A percentile compares a stretch with the other conserved stretches of the same genome.
Evolutionary conservation across 2,888 invertebrate species (phyloP).

Genomic region (Bhutanitis thaidina): DNA sequence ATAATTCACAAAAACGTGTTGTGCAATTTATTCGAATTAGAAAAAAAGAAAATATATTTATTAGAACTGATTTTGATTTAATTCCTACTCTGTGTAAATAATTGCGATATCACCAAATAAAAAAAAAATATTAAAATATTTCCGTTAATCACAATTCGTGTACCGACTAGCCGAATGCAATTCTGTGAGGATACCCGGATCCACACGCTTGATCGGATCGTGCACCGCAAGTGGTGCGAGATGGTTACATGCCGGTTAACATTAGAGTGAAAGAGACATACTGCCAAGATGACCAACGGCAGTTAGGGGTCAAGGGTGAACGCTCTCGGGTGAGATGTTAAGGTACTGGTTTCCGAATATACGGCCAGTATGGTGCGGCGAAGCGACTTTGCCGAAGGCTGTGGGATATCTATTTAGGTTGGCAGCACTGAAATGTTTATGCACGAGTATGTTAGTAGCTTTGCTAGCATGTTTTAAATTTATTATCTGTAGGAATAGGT

Average conservation of each 20-base stretch:
- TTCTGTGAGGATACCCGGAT: slow-evolving; percentile 76
- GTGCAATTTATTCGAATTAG: too few relatives aligned
- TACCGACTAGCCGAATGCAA: slow-evolving; percentile 56
- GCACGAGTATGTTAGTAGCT: neutral
- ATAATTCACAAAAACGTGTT: too few relatives aligned
- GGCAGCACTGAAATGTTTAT: slow-evolving; percentile 19
- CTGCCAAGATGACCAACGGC: slow-evolving; percentile 70
- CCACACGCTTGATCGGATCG: slow-evolving; percentile 67
- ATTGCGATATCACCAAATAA: too few relatives aligned
- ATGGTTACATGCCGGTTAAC: slow-evolving; percentile 30
- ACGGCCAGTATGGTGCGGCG: slow-evolving; percentile 24
- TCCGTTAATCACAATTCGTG: slow-evolving; percentile 29
- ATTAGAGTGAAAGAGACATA: slow-evolving; percentile 42
- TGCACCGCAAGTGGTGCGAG: slow-evolving; percentile 53
- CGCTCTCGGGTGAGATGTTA: slow-evolving; percentile 69
- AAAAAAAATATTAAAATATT: too few relatives aligned
- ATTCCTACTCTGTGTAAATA: too few relatives aligned
- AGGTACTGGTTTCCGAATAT: slow-evolving; percentile 34
- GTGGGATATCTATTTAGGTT: slow-evolving; percentile 25
- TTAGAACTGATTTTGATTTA: too few relatives aligned
- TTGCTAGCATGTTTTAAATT: neutral
- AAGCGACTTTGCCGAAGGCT: slow-evolving; percentile 44
- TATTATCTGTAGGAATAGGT: neutral
- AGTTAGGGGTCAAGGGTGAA: slow-evolving; percentile 77
- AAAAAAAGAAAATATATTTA: too few relatives aligned